Evolutionary conservation across 2,113 vertebrate genomes (phyloP).

Genomic region (Chaenocephalus aceratus): DNA sequence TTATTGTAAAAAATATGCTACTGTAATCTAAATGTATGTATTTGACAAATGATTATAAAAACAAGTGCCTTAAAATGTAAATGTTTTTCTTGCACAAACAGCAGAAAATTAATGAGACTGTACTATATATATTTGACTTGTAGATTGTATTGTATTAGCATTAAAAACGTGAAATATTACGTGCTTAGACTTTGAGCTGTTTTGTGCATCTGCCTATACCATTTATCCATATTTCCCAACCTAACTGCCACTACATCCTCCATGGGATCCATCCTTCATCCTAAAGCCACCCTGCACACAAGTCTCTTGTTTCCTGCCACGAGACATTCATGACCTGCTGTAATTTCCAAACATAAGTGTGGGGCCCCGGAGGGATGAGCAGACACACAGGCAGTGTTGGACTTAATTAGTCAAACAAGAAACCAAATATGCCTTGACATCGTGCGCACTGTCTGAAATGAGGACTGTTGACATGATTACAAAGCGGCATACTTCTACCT

Average conservation of each 20-base stretch:
- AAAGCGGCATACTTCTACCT: conserved; percentile 18
- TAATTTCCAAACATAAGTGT: conserved; percentile 47
- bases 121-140: not conserved
- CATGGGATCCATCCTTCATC: not conserved
- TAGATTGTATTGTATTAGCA: not conserved
- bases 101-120: conserved; percentile 22
- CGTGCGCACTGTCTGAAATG: conserved; percentile 29
- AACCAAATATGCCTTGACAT: conserved; percentile 54
- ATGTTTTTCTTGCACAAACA: conserved; percentile 25
- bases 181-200: not conserved
- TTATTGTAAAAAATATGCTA: conserved; percentile 2
- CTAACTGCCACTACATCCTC: conserved; percentile 6
- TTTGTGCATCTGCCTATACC: not conserved
- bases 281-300: conserved; percentile 35
- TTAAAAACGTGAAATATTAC: not conserved
- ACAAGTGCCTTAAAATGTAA: conserved; percentile 29
- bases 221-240: not conserved
- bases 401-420: conserved; percentile 52
- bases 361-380: conserved; percentile 41
- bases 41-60: not conserved
- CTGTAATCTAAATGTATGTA: conserved; percentile 44
- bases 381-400: conserved; percentile 37
- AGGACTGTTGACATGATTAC: conserved; percentile 22
- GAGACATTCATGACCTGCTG: conserved; percentile 28
- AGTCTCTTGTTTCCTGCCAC: conserved; percentile 43